Evolutionary conservation across 2,797 vertebrate species (phyloP).

Genomic region (Esox lucius): DNA sequence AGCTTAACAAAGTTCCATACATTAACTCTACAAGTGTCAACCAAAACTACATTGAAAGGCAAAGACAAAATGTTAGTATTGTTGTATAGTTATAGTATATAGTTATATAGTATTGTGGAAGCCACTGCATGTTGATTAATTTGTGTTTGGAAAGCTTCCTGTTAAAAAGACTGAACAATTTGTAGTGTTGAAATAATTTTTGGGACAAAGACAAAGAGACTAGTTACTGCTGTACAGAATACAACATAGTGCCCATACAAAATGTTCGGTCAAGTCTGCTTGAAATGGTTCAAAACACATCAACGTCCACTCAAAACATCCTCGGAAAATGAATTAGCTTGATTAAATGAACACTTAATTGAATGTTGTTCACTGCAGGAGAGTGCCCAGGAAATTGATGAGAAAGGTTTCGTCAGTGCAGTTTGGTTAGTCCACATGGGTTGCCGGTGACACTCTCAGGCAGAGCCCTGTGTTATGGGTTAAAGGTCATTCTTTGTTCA

Average conservation of each 20-base stretch:
- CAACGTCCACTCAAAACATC: too few relatives aligned
- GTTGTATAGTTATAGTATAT: too few relatives aligned
- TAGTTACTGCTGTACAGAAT: background rate
- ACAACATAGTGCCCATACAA: background rate
- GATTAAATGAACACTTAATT: background rate
- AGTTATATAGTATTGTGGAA: background rate
- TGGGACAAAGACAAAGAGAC: background rate
- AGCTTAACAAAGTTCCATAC: too few relatives aligned
- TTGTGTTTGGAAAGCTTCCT: too few relatives aligned
- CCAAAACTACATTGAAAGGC: too few relatives aligned
- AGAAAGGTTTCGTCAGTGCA: background rate
- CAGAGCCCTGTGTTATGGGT: slow-evolving; percentile 31
- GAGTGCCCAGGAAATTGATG: too few relatives aligned
- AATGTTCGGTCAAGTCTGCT: background rate
- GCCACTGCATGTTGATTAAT: background rate
- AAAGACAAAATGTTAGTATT: too few relatives aligned
- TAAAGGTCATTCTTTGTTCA: slow-evolving; percentile 53
- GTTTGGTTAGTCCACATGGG: slow-evolving; percentile 13
- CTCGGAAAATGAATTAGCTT: background rate
- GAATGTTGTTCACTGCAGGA: background rate
- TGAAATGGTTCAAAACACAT: background rate
- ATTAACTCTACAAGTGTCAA: too few relatives aligned
- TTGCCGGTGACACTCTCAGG: background rate
- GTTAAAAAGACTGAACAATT: background rate
- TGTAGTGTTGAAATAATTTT: background rate